Conservation (phyloP, 2,888 invertebrate genomes). For the Piscicola geometra region DNA sequence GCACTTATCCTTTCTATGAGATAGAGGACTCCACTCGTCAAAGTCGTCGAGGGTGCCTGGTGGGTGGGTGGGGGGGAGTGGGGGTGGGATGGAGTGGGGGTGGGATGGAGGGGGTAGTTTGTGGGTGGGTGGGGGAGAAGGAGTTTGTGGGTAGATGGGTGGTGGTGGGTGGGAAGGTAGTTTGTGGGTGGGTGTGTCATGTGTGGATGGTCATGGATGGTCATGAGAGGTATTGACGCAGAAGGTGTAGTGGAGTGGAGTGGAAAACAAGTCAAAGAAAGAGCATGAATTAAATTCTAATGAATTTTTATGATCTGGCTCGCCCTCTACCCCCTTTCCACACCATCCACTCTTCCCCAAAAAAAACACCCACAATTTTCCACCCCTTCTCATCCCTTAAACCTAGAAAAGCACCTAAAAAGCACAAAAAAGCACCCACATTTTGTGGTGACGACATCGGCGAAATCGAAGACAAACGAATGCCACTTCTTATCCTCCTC, state of each 20-base stretch:
- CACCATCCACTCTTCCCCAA: not conserved
- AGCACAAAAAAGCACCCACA: conserved; percentile 46
- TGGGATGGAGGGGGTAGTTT: not conserved
- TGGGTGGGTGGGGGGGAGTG: not conserved
- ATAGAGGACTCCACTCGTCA: conserved; percentile 50
- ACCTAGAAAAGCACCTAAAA: not conserved
- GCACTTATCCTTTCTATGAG: conserved; percentile 46
- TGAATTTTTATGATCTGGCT: too few relatives aligned
- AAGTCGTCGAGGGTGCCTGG: conserved; percentile 49
- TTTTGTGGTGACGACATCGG: conserved; percentile 46
- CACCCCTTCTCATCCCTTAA: not conserved
- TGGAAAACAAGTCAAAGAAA: too few relatives aligned
- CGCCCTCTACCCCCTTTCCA: too few relatives aligned
- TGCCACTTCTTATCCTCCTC: conserved; percentile 47
- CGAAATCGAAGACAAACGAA: conserved; percentile 51
- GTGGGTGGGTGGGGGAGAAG: too few relatives aligned
- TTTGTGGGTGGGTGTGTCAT: not conserved
- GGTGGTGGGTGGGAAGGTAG: not conserved
- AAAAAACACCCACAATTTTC: conserved; percentile 22
- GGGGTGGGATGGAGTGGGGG: not conserved
- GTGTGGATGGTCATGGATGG: not conserved
- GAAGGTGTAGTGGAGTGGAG: too few relatives aligned
- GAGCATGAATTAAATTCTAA: too few relatives aligned
- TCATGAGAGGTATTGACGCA: not conserved
- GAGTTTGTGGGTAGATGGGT: too few relatives aligned